Base-by-base conservation (phyloP, 2,888 invertebrate species). In the Unio delphinus region DNA sequence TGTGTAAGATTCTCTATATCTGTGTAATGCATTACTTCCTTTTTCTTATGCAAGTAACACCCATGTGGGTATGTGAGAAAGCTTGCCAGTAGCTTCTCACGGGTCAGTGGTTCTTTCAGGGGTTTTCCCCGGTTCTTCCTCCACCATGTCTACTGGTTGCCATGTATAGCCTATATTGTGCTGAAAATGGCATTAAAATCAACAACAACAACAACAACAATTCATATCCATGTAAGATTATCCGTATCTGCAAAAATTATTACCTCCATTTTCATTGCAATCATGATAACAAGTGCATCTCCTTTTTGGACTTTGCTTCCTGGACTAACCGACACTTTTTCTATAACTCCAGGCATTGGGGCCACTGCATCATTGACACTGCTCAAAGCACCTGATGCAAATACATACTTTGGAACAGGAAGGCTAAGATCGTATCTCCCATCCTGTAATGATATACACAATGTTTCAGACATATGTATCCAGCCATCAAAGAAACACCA, bases 191-290 rank as follows among this genome's bases (percentile, higher is more conserved):
- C 6, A 34, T 34, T 34, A 34, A 34, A 34, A 1, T 1, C 34
- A 34, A 5, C 7, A 34, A 5, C 7, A 34, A 34, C 34, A 34
- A 34, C 34, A 23, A 23, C 23, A 23, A 30, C 3, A 6, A 34
- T 34, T 34, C 34, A 34, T 7, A 11, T 1, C 11, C 45, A 45
- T 45, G 11, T 45, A 45, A 45, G 45, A 45, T 45, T 45, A 11
- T 45, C 45, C 45, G 11, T 45, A 45, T 45, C 45, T 11, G 11
- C 20, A 30, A 45, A 30, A 17, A 4, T 23, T 55, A 72, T 89
- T 87, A 93, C 93, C 92, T 99, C 99, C 99, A 99, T 99, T 92
- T 99, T 99, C 99, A 99, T 99, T 0, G 99, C 99, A 78, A 98
- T 97, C 87, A 99, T 94, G 61, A 98, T 95, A 73, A 98, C 94